phyloP scores from a whole-genome alignment of 2,888 invertebrate genomes.

The Molorchus minor region DNA sequence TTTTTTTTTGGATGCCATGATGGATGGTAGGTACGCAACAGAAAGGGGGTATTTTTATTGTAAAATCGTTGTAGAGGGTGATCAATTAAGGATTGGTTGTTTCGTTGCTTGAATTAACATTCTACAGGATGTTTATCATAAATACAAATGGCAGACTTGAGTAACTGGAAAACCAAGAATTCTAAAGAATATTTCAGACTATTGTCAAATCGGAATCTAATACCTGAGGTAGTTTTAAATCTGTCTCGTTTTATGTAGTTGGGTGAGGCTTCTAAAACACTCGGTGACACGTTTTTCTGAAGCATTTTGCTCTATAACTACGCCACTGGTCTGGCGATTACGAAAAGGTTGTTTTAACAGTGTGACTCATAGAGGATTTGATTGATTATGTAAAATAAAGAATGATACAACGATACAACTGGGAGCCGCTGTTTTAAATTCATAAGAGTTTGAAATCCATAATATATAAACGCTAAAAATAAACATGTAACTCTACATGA shows the following conservation, averaged over 20 bases:
- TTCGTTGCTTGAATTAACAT: neutral
- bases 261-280: too few species aligned
- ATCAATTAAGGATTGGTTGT: too few species aligned
- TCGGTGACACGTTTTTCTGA: too few species aligned
- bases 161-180: neutral
- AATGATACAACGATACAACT: constrained; percentile 42
- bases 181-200: neutral
- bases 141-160: neutral
- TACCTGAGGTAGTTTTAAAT: neutral
- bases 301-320: neutral
- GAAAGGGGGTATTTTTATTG: too few species aligned
- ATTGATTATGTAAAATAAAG: constrained; percentile 41
- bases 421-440: constrained; percentile 42
- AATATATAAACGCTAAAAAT: constrained; percentile 31
- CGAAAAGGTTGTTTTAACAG: constrained; percentile 29
- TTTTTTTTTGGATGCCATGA: too few species aligned
- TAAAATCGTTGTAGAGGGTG: too few species aligned
- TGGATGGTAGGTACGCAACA: too few species aligned
- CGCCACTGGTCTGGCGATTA: constrained; percentile 18
- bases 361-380: constrained; percentile 28
- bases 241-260: neutral
- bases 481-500: constrained; percentile 23
- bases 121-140: neutral
- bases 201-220: neutral
- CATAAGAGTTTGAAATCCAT: constrained; percentile 29